A percentile compares a stretch with the other conserved stretches of the same genome.
These are phyloP conservation scores for Smittia sp. DNA, from an alignment of 2,888 invertebrate species.

Conservation along the genomic window DNA sequence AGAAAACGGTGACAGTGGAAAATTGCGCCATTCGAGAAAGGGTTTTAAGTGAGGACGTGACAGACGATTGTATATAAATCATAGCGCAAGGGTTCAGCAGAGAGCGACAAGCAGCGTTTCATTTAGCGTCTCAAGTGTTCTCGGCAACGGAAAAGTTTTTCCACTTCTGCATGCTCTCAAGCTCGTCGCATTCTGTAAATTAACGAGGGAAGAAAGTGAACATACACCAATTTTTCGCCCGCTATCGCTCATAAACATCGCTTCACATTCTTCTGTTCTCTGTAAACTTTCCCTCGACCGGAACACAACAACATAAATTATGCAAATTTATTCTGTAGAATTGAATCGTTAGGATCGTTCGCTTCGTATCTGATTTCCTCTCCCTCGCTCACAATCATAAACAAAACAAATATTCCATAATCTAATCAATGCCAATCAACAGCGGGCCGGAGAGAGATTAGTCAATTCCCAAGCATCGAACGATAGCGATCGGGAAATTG, in stretches of 20 bases:
- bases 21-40: background rate
- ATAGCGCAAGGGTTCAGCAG: background rate
- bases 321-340: background rate
- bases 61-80: background rate
- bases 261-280: background rate
- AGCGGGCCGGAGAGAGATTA: background rate
- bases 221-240: background rate
- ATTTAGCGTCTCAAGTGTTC: background rate
- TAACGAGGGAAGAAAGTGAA: background rate
- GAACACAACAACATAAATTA: background rate
- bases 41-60: background rate
- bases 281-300: background rate
- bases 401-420: slow-evolving; percentile 8
- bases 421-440: slow-evolving; percentile 11
- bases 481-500: background rate
- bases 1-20: background rate
- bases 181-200: background rate
- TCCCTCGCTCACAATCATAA: background rate
- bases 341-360: background rate
- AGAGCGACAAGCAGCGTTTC: background rate
- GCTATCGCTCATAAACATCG: background rate
- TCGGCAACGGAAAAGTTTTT: background rate
- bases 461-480: background rate
- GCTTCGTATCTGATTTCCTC: too few relatives aligned
- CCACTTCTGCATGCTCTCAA: background rate